Percentiles rank a stretch among this genome's conserved stretches.
Conservation (phyloP, 2,888 invertebrate species). For the Synanthedon formicaeformis region DNA sequence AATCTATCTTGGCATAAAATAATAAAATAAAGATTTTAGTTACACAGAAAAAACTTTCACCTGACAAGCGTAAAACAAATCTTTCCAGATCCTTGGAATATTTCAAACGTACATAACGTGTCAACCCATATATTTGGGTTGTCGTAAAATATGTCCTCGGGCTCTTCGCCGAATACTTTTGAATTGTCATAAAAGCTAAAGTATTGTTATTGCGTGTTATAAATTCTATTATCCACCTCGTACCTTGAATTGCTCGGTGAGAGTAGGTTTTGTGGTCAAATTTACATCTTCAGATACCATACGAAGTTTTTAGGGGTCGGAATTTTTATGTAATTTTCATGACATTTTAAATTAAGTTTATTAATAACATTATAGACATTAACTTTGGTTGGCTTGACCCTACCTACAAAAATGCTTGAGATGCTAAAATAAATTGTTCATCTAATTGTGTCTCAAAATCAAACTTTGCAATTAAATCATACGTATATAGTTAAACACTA, state of each 20-base stretch:
- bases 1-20: too few species aligned
- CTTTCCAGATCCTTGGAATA: slow-evolving; percentile 10
- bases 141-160: slow-evolving; percentile 22
- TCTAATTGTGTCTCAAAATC: too few species aligned
- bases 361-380: too few species aligned
- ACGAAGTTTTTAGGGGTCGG: too few species aligned
- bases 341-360: not conserved
- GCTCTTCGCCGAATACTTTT: slow-evolving; percentile 18
- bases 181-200: slow-evolving; percentile 34
- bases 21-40: too few species aligned
- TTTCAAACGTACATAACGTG: slow-evolving; percentile 8
- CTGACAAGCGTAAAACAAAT: slow-evolving; percentile 4
- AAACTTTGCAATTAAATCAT: too few species aligned
- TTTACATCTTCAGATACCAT: not conserved
- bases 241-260: not conserved
- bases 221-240: slow-evolving; percentile 19
- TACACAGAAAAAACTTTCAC: not conserved
- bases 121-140: slow-evolving; percentile 7
- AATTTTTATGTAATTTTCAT: not conserved
- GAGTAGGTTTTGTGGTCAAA: not conserved
- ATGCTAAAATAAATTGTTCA: too few species aligned
- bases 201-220: slow-evolving; percentile 28
- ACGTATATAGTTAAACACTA: too few species aligned
- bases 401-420: too few species aligned
- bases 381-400: too few species aligned